A percentile compares a stretch with the other conserved stretches of the same genome.
phyloP scores from a whole-genome alignment of 2,888 invertebrate genomes.

The Ptychoptera albimana region DNA sequence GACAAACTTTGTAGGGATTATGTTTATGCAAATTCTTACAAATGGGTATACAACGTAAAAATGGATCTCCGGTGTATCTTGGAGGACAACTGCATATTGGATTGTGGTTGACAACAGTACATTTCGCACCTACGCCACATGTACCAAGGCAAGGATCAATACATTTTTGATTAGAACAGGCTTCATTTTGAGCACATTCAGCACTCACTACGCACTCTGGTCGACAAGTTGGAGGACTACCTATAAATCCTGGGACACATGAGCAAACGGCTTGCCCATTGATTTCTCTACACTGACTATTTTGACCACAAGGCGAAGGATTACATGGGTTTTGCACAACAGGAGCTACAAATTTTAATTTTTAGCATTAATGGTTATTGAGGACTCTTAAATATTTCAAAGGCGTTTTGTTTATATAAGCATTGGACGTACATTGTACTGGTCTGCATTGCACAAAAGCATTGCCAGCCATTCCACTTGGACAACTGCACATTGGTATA shows the following conservation, averaged over 20 bases:
- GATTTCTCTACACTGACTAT: conserved; percentile 42
- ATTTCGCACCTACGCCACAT: conserved; percentile 53
- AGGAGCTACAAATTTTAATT: background rate
- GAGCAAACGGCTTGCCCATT: conserved; percentile 53
- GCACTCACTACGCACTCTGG: conserved; percentile 58
- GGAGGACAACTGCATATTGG: conserved; percentile 54
- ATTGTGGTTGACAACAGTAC: conserved; percentile 60
- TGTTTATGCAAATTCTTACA: conserved; percentile 27
- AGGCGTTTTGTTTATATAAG: background rate
- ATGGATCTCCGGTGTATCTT: conserved; percentile 49
- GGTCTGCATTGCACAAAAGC: conserved; percentile 50
- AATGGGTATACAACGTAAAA: conserved; percentile 39
- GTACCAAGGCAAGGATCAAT: conserved; percentile 56
- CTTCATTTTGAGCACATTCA: conserved; percentile 53
- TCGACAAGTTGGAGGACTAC: conserved; percentile 48
- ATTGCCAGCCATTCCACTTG: conserved; percentile 51
- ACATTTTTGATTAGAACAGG: conserved; percentile 56
- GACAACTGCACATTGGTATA: conserved; percentile 60
- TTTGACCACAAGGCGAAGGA: conserved; percentile 47
- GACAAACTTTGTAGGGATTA: background rate
- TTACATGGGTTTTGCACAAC: conserved; percentile 31
- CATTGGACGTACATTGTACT: conserved; percentile 32
- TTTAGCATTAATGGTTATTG: no score
- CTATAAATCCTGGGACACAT: conserved; percentile 45
- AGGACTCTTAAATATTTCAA: no score